Percentiles rank a stretch among this genome's conserved stretches.
These are phyloP conservation scores for Arnoldichthys spilopterus DNA, from an alignment of 2,797 vertebrate species.

Conservation along the genomic window DNA sequence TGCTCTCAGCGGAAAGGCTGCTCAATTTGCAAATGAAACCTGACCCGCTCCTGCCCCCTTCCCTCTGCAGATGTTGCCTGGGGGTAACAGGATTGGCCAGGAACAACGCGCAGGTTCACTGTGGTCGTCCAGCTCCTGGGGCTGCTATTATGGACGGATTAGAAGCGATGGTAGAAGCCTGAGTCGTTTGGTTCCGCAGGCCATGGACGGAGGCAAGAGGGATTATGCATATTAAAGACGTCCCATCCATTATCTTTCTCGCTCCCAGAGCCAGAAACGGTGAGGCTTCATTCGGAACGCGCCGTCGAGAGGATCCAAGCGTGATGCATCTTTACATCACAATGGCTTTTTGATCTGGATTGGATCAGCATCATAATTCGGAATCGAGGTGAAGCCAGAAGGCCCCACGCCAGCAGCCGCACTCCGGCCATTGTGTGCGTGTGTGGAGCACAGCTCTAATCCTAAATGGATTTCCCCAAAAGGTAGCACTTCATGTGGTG, in stretches of 20 bases:
- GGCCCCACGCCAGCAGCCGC: conserved; percentile 20
- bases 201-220: background rate
- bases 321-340: conserved; percentile 31
- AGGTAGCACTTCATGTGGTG: background rate
- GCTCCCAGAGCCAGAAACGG: conserved; percentile 23
- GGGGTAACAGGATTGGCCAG: conserved; percentile 10
- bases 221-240: conserved; percentile 57
- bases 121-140: conserved; percentile 18
- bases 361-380: conserved; percentile 18
- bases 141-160: conserved; percentile 39
- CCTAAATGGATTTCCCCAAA: conserved; percentile 22
- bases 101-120: conserved; percentile 19
- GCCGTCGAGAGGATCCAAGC: background rate
- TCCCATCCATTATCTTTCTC: conserved; percentile 40
- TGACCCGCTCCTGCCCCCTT: conserved; percentile 12
- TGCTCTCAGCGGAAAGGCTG: conserved; percentile 19
- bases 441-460: conserved; percentile 31
- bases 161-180: conserved; percentile 14
- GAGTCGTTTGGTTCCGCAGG: conserved; percentile 2
- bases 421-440: conserved; percentile 26
- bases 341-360: conserved; percentile 38
- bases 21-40: conserved; percentile 46
- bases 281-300: conserved; percentile 14
- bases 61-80: conserved; percentile 19
- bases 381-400: conserved; percentile 10